Evolutionary conservation across 2,888 invertebrate genomes (phyloP).

Genomic region (Caenorhabditis sp.): DNA sequence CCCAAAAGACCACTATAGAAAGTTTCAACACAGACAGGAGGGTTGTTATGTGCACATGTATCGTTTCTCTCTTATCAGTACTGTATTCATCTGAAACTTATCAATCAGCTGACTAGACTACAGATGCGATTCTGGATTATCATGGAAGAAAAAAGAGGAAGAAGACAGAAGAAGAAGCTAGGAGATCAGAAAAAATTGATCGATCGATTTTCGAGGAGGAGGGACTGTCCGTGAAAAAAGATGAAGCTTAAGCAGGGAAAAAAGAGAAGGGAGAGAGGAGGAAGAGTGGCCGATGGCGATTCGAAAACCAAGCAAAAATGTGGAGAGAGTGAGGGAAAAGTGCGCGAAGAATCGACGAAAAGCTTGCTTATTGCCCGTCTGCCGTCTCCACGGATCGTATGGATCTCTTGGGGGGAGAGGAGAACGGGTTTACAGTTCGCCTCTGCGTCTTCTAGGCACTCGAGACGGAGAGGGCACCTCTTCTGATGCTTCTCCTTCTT

Average conservation of each 20-base stretch:
- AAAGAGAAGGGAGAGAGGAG: constrained; percentile 14
- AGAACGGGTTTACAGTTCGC: constrained; percentile 54
- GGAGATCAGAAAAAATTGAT: constrained; percentile 21
- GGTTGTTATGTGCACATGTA: constrained; percentile 11
- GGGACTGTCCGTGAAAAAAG: constrained; percentile 43
- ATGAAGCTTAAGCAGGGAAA: constrained; percentile 14
- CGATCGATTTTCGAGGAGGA: constrained; percentile 34
- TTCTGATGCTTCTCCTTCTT: constrained; percentile 13
- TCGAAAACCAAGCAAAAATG: constrained; percentile 65
- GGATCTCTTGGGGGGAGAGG: constrained; percentile 19
- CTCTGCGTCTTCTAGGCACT: constrained; percentile 33
- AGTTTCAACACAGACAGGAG: constrained; percentile 15
- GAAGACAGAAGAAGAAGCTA: constrained; percentile 1
- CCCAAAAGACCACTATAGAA: too few species aligned
- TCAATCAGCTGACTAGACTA: constrained; percentile 39
- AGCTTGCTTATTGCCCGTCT: constrained; percentile 64
- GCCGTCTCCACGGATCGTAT: constrained; percentile 40
- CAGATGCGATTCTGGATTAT: constrained; percentile 14
- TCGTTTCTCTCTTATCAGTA: constrained; percentile 14
- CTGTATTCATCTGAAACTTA: constrained; percentile 19
- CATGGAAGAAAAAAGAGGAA: constrained; percentile 23
- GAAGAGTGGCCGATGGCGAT: constrained; percentile 61
- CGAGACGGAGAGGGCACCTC: constrained; percentile 56
- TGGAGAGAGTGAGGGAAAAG: constrained; percentile 56
- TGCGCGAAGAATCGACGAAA: constrained; percentile 59